A percentile compares a stretch with the other conserved stretches of the same genome.
These are phyloP conservation scores for Garrulus glandarius DNA, from an alignment of 2,797 vertebrate species.

Conservation along the genomic window DNA sequence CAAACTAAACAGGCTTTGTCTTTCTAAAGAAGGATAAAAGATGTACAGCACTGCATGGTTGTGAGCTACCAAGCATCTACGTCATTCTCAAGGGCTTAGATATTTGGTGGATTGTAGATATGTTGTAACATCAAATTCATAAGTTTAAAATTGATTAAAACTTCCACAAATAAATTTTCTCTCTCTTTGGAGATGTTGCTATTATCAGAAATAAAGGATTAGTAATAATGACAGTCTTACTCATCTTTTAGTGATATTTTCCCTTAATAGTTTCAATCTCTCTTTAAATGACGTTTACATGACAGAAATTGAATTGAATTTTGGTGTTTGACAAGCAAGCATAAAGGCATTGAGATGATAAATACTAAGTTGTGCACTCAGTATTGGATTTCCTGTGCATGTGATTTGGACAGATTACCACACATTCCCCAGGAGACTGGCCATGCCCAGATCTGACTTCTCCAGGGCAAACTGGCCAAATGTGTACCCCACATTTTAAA, in stretches of 20 bases:
- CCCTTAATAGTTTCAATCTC: neutral
- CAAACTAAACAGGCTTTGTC: neutral
- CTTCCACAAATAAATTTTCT: neutral
- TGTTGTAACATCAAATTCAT: neutral
- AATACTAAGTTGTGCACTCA: neutral
- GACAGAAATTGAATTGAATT: neutral
- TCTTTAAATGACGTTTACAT: neutral
- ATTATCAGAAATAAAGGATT: neutral
- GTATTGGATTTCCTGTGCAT: too few species aligned
- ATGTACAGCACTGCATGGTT: neutral
- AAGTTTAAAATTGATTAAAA: neutral
- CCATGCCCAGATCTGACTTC: neutral
- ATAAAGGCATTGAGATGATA: neutral
- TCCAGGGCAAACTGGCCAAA: neutral
- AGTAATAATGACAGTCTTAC: neutral
- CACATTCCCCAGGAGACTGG: neutral
- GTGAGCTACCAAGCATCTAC: neutral
- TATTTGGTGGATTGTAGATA: neutral
- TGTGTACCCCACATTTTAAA: accelerated
- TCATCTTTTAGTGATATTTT: neutral
- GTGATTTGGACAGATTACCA: neutral
- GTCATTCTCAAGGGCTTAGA: neutral
- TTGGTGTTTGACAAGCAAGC: neutral
- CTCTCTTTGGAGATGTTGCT: neutral
- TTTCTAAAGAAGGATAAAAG: neutral